Evolutionary conservation across 2,113 vertebrate genomes (phyloP).

Genomic region (Psilopsiagon aurifrons): DNA sequence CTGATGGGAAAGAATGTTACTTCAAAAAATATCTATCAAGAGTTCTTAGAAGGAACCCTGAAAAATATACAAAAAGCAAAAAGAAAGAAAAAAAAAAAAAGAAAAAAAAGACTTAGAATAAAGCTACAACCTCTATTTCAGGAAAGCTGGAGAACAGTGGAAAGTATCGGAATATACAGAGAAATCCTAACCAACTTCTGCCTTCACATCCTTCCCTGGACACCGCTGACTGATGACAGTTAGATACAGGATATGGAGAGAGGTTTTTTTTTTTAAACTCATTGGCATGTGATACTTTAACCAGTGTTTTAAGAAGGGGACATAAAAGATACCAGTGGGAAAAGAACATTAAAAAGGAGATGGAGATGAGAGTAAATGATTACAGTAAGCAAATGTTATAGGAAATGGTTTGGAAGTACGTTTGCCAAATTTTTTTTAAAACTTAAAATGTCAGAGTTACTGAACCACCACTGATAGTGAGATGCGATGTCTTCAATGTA

Average conservation of each 20-base stretch:
- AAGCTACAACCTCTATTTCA: neutral
- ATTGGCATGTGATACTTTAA: neutral
- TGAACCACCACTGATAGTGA: neutral
- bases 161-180: neutral
- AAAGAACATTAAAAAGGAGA: neutral
- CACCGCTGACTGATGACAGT: neutral
- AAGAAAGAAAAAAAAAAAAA: neutral
- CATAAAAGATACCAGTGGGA: neutral
- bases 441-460: neutral
- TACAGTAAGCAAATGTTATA: neutral
- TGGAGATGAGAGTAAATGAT: neutral
- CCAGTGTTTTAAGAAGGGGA: neutral
- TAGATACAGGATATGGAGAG: neutral
- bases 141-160: neutral
- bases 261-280: neutral
- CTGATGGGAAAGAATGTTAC: neutral
- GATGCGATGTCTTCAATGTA: neutral
- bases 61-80: neutral
- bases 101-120: neutral
- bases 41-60: neutral
- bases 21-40: neutral
- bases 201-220: neutral
- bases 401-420: neutral
- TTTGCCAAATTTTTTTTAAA: neutral
- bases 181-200: neutral